phyloP scores from a whole-genome alignment of 2,113 vertebrate species.

The Cyprinus carpio region DNA sequence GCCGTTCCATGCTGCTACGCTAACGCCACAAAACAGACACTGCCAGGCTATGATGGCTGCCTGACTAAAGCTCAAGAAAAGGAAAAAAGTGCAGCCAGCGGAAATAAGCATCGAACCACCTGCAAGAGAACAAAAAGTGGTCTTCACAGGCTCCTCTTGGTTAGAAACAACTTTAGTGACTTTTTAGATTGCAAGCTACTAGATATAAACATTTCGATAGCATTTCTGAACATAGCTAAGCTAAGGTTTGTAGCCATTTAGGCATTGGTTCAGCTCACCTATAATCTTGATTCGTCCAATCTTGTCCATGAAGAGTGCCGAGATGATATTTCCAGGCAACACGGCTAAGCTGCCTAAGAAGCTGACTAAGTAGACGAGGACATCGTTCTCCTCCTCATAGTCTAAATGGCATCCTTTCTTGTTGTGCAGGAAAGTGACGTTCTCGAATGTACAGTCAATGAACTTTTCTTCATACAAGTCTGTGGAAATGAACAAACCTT shows the following conservation, averaged over 20 bases:
- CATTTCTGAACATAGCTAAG: background rate
- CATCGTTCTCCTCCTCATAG: slow-evolving; percentile 86
- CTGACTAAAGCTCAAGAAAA: slow-evolving; percentile 92
- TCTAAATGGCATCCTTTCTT: slow-evolving; percentile 90
- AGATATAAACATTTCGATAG: background rate
- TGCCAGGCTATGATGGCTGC: slow-evolving; percentile 93
- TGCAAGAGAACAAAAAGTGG: slow-evolving; percentile 56
- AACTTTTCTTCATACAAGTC: slow-evolving; percentile 90
- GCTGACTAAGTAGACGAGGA: slow-evolving; percentile 94
- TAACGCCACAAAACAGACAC: slow-evolving; percentile 93
- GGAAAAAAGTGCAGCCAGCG: slow-evolving; percentile 89
- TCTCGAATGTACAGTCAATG: slow-evolving; percentile 84
- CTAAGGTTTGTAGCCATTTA: background rate
- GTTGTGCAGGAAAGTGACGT: slow-evolving; percentile 77
- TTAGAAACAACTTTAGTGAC: background rate
- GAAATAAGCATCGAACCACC: slow-evolving; percentile 95
- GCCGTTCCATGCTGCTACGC: slow-evolving; percentile 92
- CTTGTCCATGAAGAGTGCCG: slow-evolving; percentile 93
- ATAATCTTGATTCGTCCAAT: slow-evolving; percentile 93
- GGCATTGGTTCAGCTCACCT: slow-evolving; percentile 74
- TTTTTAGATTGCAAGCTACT: background rate
- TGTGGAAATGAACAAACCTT: slow-evolving; percentile 57
- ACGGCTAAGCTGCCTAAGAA: slow-evolving; percentile 93
- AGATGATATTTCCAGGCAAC: slow-evolving; percentile 93
- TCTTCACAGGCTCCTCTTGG: background rate